Evolutionary conservation across 2,113 vertebrate genomes (phyloP).

Genomic region (Dunckerocampus dactyliophorus): DNA sequence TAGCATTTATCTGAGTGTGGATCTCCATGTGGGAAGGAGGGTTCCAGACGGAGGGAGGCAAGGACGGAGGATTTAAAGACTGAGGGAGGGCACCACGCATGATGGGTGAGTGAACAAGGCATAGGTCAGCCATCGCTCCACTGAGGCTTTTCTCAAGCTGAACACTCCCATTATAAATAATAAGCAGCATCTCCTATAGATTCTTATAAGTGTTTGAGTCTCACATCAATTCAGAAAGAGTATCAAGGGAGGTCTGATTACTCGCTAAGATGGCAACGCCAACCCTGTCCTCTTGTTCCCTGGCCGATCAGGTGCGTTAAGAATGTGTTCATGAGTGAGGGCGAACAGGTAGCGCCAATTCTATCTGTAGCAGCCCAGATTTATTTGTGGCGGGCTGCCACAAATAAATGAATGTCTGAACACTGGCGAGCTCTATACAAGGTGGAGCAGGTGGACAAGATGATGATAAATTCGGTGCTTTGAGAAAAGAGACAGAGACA

Average conservation of each 20-base stretch:
- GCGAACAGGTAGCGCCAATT: too few species aligned
- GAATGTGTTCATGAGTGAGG: too few species aligned
- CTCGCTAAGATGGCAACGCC: too few species aligned
- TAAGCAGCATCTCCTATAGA: conserved; percentile 1
- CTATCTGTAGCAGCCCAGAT: too few species aligned
- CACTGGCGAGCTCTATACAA: neutral
- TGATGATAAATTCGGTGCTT: conserved; percentile 32
- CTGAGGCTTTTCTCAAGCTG: conserved; percentile 10
- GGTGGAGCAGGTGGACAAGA: conserved; percentile 13
- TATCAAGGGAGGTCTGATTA: too few species aligned
- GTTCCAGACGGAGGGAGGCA: conserved; percentile 16
- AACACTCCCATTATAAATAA: neutral
- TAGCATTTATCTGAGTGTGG: conserved; percentile 58
- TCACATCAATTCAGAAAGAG: neutral
- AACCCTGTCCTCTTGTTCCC: too few species aligned
- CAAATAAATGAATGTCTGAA: neutral
- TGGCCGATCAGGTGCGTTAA: too few species aligned
- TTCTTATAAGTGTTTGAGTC: neutral
- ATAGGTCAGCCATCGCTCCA: conserved; percentile 29
- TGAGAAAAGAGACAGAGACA: conserved; percentile 28
- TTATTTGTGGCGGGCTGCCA: too few species aligned
- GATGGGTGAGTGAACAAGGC: conserved; percentile 53
- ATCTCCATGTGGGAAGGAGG: conserved; percentile 41
- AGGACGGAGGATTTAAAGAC: conserved; percentile 32
- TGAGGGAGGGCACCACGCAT: conserved; percentile 25